A percentile compares a stretch with the other conserved stretches of the same genome.
Conservation (phyloP, 2,888 invertebrate species). For the Pemphredon lugubris region DNA sequence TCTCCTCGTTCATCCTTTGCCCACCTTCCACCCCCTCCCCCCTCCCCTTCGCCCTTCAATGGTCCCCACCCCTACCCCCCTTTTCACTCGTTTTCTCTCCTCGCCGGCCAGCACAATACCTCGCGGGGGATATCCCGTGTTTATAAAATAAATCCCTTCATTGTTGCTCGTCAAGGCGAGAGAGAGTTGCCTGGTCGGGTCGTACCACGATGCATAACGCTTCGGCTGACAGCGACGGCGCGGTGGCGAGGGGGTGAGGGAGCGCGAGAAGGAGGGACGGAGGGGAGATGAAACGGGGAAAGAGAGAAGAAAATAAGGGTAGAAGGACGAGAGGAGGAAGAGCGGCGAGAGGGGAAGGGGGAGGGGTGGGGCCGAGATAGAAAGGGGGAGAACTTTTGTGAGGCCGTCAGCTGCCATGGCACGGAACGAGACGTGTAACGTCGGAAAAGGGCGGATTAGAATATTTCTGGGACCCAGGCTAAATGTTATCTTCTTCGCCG, state of each 20-base stretch:
- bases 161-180: slow-evolving; percentile 67
- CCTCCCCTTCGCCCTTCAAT: slow-evolving; percentile 26
- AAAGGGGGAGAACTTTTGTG: slow-evolving; percentile 71
- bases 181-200: slow-evolving; percentile 41
- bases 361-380: neutral
- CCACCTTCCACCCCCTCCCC: neutral
- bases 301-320: slow-evolving; percentile 18
- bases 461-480: slow-evolving; percentile 70
- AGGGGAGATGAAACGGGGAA: slow-evolving; percentile 3
- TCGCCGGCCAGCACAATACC: slow-evolving; percentile 56
- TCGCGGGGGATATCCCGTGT: slow-evolving; percentile 70
- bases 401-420: slow-evolving; percentile 73
- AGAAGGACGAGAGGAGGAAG: slow-evolving; percentile 3
- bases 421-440: slow-evolving; percentile 64
- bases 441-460: slow-evolving; percentile 74
- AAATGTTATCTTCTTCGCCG: slow-evolving; percentile 72
- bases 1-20: slow-evolving; percentile 37
- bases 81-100: slow-evolving; percentile 53
- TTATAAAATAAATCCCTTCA: slow-evolving; percentile 77
- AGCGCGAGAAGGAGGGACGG: neutral
- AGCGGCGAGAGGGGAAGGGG: slow-evolving; percentile 1
- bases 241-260: neutral
- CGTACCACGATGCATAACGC: slow-evolving; percentile 51
- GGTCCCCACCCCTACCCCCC: slow-evolving; percentile 34
- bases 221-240: slow-evolving; percentile 44